Base-by-base conservation (phyloP, 2,797 vertebrate species). In the Catostomus latipinnis region DNA sequence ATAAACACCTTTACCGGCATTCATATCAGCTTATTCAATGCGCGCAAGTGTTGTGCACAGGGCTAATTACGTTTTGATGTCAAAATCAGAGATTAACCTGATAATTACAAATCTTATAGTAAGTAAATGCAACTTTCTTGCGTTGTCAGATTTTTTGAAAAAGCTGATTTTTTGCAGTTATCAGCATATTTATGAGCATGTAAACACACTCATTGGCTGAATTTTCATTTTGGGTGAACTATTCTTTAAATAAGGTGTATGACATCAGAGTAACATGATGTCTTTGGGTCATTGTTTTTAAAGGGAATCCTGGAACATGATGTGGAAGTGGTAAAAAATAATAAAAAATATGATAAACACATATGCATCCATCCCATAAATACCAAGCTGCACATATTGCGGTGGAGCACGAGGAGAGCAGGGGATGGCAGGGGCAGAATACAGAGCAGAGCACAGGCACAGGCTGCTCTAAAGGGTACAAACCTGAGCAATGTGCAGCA, bases 391-490 rank as follows among this genome's bases (percentile, higher is more conserved):
- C 5, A 2, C 16, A 6, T 43, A 12, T 61, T 34, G 67, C 74
- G 8, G 50, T 56, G 74, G 74, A 67, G 62, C 62, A 76, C 66
- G 74, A 66, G 74, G 74, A 76, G 62, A 56, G 74, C 74, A 65
- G 50, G 63, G 74, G 58, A 74, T 4, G 72, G 72, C 72, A 53
- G 52, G 11, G 74, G n/a, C 18, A 62, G 74, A 76, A 76, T 76
- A 76, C 74, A 56, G 74, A 76, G 74, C 73, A 53, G 73, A 75
- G 61, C 49, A 49, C 8, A 63, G 58, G 13, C 48, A 6, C 72
- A 0, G 49, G 6, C 18, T 48, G 56, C 62, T 66, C 62, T 66
- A 69, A 73, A 80, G 65, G 53, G 56, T 80, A 67, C 78, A 66
- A 67, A 58, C 78, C 65, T 74, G 70, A 54, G 62, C 63, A 54